Base-by-base conservation (phyloP, 1,140 invertebrate genomes). In the Micrasema longulum region DNA sequence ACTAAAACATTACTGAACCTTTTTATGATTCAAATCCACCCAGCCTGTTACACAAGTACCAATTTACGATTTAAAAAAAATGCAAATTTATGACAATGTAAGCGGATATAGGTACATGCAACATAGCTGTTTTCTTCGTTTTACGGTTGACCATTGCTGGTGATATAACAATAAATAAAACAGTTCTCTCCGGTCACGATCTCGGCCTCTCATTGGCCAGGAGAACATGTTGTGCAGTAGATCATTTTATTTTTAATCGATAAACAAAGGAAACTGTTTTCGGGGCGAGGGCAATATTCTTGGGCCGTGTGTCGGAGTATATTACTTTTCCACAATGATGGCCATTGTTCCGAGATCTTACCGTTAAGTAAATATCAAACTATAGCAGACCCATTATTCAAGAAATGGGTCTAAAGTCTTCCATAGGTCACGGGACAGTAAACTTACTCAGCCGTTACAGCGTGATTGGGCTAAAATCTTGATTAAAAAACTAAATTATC, bases 101-200 rank as follows among this genome's bases (percentile, higher is more conserved):
- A n/a, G 2, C 26, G 26, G 3, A 4, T 31, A 2, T 4, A 31
- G 26, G 2, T 31, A 4, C 26, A 31, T 4, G 26, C 7, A 31
- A 31, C 7, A 7, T 31, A 31, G 26, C 26, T 31, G 26, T 31
- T 4, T 31, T 31, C 7, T 7, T 47, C 43, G 43, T 5, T n/a
- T 9, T 22, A 18, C 23, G 48, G 60, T 64, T 47, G 60, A 20
- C 43, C 16, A 64, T 47, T 20, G 22, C 60, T 47, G 38, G 18
- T 48, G 60, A 64, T 64, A 41, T 36, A 64, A 64, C 55, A 60
- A 60, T 60, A 38, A 45, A 35, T 64, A 64, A 64, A 31, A 47
- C 60, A 48, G 60, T 64, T 47, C 43, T 26, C 60, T 26, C 10
- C 60, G 60, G 43, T 64, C 60, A 64, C 60, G 60, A 64, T 64